Evolutionary conservation across 2,888 invertebrate species (phyloP).

Genomic region (Standfussiana lucernea): DNA sequence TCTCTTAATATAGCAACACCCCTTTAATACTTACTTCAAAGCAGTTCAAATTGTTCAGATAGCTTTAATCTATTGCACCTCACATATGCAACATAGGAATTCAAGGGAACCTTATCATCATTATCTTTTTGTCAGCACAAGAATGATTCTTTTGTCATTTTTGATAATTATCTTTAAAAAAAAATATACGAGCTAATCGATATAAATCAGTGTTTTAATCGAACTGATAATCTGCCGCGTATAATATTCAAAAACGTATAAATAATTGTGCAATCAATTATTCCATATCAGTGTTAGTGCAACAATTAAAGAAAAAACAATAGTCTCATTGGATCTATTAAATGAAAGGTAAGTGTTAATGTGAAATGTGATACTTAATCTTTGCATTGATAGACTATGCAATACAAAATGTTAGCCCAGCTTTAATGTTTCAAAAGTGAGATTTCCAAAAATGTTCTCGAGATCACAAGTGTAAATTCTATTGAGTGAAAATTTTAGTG

Average conservation of each 20-base stretch:
- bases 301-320: conserved; percentile 53
- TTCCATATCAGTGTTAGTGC: conserved; percentile 69
- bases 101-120: conserved; percentile 23
- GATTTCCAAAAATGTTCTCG: conserved; percentile 2
- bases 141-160: conserved; percentile 43
- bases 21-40: neutral
- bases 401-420: neutral
- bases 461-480: conserved; percentile 10
- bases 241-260: conserved; percentile 70
- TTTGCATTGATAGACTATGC: neutral
- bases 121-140: conserved; percentile 17
- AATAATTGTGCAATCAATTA: conserved; percentile 68
- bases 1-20: neutral
- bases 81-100: conserved; percentile 27
- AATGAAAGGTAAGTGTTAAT: conserved; percentile 74
- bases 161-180: conserved; percentile 30
- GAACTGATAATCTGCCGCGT: conserved; percentile 66
- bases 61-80: conserved; percentile 24
- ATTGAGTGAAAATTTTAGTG: neutral
- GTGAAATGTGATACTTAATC: conserved; percentile 6
- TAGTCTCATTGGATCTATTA: conserved; percentile 62
- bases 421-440: conserved; percentile 3
- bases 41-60: neutral
- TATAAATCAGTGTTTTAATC: conserved; percentile 71
- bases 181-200: conserved; percentile 65